Percentiles rank a stretch among this genome's conserved stretches.
Evolutionary conservation across 2,888 invertebrate genomes (phyloP).

Genomic region (Tipula vernalis): DNA sequence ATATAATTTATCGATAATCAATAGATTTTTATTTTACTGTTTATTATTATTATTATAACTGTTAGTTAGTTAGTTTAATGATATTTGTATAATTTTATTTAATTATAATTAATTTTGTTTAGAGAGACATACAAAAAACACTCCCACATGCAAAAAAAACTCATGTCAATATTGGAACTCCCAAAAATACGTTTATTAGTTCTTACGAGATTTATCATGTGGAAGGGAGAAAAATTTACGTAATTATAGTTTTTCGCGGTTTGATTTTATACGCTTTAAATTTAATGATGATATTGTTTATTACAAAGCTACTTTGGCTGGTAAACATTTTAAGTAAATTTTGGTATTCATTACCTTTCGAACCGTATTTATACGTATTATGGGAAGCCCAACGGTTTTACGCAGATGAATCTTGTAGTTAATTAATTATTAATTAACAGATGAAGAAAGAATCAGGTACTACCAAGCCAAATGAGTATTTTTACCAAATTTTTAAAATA

Average conservation of each 20-base stretch:
- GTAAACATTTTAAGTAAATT: too few relatives aligned
- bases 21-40: neutral
- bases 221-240: neutral
- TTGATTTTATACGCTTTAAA: neutral
- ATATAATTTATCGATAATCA: neutral
- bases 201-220: neutral
- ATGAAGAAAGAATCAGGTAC: too few relatives aligned
- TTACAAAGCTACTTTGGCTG: too few relatives aligned
- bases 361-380: too few relatives aligned
- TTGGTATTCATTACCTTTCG: too few relatives aligned
- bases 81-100: neutral
- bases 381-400: too few relatives aligned
- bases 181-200: neutral
- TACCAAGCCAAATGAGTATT: too few relatives aligned
- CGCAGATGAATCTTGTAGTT: too few relatives aligned
- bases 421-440: too few relatives aligned
- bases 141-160: neutral
- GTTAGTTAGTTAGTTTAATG: neutral
- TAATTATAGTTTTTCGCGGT: neutral
- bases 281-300: too few relatives aligned
- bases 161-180: neutral
- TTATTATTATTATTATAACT: neutral
- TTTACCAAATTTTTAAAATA: too few relatives aligned
- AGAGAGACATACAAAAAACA: neutral
- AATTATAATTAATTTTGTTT: neutral